phyloP scores from a whole-genome alignment of 2,888 invertebrate species.

The Willowsia nigromaculata region DNA sequence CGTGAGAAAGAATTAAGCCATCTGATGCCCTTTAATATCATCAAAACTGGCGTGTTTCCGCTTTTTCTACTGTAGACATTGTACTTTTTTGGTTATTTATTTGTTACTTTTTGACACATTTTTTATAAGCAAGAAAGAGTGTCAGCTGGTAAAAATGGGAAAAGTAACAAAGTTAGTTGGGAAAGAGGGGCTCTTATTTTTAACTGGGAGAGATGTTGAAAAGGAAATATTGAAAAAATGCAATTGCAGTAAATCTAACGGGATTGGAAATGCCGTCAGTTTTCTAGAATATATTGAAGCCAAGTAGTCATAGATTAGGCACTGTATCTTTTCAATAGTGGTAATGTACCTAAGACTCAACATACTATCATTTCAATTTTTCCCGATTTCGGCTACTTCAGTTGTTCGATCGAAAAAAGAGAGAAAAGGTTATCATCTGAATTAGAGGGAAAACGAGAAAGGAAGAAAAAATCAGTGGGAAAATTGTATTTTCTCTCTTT shows the following conservation, averaged over 20 bases:
- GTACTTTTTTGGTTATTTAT: conserved; percentile 51
- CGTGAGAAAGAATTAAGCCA: conserved; percentile 34
- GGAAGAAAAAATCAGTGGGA: conserved; percentile 1
- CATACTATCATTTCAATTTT: conserved; percentile 6
- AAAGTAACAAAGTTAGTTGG: conserved; percentile 27
- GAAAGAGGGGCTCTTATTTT: neutral
- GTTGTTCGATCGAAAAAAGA: neutral
- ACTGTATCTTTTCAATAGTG: neutral
- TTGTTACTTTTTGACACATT: conserved; percentile 40
- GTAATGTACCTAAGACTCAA: neutral
- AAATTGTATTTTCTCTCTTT: neutral
- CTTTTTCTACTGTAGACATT: neutral
- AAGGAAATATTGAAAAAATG: conserved; percentile 45
- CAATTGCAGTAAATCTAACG: conserved; percentile 52
- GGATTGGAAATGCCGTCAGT: conserved; percentile 12
- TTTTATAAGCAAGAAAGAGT: neutral
- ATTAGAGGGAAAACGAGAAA: neutral
- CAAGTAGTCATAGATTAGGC: neutral
- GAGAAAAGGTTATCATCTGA: conserved; percentile 24
- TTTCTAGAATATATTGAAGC: neutral
- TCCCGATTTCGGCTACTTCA: neutral
- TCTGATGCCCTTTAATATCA: conserved; percentile 23
- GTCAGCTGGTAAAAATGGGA: conserved; percentile 50
- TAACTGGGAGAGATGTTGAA: neutral
- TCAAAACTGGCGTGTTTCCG: neutral